Evolutionary conservation across 1,140 invertebrate species (phyloP).

Genomic region (Macrocentrus cingulum): DNA sequence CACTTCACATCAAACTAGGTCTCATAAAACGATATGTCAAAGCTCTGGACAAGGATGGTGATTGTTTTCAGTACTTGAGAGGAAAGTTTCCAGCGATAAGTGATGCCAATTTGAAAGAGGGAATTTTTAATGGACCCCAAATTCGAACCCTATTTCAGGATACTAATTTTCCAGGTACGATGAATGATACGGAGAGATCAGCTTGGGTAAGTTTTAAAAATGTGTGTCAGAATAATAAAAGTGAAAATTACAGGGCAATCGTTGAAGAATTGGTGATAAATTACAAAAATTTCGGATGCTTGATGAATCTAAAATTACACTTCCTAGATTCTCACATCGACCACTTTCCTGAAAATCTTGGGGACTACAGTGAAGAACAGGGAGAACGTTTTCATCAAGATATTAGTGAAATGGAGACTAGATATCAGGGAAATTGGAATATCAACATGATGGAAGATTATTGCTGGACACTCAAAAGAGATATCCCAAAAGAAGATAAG

Average conservation of each 20-base stretch:
- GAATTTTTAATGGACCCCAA: conserved; percentile 41
- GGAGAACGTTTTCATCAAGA: no score
- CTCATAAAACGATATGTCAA: conserved; percentile 53
- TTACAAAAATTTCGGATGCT: no score
- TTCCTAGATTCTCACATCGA: no score
- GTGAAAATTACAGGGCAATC: conserved; percentile 17
- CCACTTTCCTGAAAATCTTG: no score
- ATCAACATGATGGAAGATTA: no score
- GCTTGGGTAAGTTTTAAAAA: conserved; percentile 21
- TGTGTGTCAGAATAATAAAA: conserved; percentile 14
- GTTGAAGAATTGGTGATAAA: conserved; percentile 14
- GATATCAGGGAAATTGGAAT: no score
- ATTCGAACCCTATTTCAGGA: conserved; percentile 30
- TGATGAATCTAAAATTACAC: no score
- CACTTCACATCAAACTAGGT: conserved; percentile 28
- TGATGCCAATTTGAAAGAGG: conserved; percentile 43
- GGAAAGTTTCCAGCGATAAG: conserved; percentile 39
- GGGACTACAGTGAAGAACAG: no score
- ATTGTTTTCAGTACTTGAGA: conserved; percentile 41
- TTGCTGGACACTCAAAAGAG: no score
- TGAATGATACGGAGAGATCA: conserved; percentile 23
- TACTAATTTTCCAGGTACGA: conserved; percentile 23
- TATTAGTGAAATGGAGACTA: no score
- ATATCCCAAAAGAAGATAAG: no score
- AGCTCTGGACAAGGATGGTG: conserved; percentile 38